Base-by-base conservation (phyloP, 2,888 invertebrate species). In the Tipula unca region DNA sequence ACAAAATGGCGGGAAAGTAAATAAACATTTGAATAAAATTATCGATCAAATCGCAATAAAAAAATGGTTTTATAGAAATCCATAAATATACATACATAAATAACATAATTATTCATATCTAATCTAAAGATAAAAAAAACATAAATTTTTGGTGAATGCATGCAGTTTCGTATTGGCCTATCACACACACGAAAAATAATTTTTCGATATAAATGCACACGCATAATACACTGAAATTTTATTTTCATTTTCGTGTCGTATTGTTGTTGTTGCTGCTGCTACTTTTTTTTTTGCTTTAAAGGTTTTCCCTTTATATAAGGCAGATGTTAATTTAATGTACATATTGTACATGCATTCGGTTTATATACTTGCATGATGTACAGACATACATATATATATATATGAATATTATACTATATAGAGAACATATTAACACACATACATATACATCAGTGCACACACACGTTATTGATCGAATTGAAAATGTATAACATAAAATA, bases 281-380 rank as follows among this genome's bases (percentile, higher is more conserved):
- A 8, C 69, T 25, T 69, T 69, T 69, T 48, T 48, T 25, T 69
- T 69, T 69, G 69, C 25, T 69, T 69, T 69, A 69, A 69, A 69
- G 69, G 69, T 69, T 69, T 69, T 69, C 69, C 69, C 69, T 69
- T 25, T 69, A 69, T 69, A 69, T 69, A 25, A 69, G 69, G 69
- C 69, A 69, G 69, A 69, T 69, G 69, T 69, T 69, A 69, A 69
- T 69, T 69, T 69, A 69, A 69, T 69, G 69, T 69, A 69, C 69
- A 25, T 69, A 48, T 32, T 48, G 69, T 69, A 69, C 69, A 69
- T 69, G 69, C 69, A 69, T 69, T 69, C 25, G 69, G 69, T 69
- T 69, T 69, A 69, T 69, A 69, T 69, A 69, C 69, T 69, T 69
- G 69, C 69, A 69, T 25, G 69, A 69, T 69, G 69, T 69, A 69